Percentiles rank a stretch among this genome's conserved stretches.
phyloP scores from a whole-genome alignment of 2,113 vertebrate species.

The Nannobrachium achirus region DNA sequence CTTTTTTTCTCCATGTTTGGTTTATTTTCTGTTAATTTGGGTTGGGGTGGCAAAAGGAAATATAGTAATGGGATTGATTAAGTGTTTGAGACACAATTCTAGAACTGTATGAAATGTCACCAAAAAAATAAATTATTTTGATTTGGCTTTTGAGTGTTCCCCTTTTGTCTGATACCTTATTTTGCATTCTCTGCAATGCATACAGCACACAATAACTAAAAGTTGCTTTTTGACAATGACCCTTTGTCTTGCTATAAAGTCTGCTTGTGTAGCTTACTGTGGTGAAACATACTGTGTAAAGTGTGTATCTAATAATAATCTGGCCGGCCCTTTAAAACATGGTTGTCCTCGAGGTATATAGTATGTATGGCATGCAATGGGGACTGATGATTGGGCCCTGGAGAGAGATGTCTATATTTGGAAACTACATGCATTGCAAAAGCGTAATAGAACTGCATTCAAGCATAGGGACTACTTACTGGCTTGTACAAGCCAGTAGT shows the following conservation, averaged over 20 bases:
- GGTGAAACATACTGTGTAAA: too few relatives aligned
- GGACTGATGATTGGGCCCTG: background rate
- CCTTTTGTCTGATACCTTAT: constrained; percentile 17
- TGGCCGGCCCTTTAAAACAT: too few relatives aligned
- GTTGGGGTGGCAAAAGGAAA: constrained; percentile 76
- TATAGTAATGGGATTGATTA: constrained; percentile 75
- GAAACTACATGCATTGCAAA: too few relatives aligned
- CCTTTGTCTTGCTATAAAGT: background rate
- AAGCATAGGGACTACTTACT: too few relatives aligned
- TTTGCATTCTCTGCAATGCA: background rate
- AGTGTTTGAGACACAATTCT: constrained; percentile 83
- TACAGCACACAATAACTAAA: background rate
- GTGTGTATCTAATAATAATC: too few relatives aligned
- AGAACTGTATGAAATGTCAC: constrained; percentile 83
- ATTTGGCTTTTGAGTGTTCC: constrained; percentile 76
- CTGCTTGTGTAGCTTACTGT: too few relatives aligned
- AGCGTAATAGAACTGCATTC: too few relatives aligned
- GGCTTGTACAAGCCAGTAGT: too few relatives aligned
- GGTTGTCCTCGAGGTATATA: too few relatives aligned
- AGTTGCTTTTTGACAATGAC: too few relatives aligned
- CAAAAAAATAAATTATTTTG: constrained; percentile 87
- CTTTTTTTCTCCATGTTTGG: constrained; percentile 55
- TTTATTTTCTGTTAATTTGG: constrained; percentile 74
- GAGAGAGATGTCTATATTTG: constrained; percentile 57
- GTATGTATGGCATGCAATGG: constrained; percentile 19